These are phyloP conservation scores for Caenorhabditis sp. DNA, from an alignment of 2,888 invertebrate species.

Conservation along the genomic window DNA sequence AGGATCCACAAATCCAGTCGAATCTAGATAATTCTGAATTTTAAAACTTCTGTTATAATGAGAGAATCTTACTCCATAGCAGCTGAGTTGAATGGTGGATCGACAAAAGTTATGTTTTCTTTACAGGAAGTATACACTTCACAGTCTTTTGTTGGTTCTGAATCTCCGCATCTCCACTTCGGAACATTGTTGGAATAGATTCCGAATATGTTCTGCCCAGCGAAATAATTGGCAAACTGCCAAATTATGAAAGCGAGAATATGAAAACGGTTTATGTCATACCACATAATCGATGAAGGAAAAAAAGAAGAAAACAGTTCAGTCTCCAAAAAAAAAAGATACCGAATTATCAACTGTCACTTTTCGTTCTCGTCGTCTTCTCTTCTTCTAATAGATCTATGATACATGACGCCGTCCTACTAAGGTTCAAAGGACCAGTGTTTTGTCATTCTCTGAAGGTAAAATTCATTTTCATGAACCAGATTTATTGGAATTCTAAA, in stretches of 20 bases:
- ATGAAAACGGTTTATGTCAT: conserved; percentile 79
- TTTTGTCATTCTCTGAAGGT: background rate
- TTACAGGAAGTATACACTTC: conserved; percentile 25
- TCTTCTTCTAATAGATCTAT: conserved; percentile 5
- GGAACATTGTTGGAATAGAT: conserved; percentile 80
- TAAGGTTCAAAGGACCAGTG: conserved; percentile 36
- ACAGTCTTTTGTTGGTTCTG: conserved; percentile 36
- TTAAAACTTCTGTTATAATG: background rate
- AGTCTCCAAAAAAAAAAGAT: background rate
- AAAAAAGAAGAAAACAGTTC: background rate
- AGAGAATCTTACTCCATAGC: conserved; percentile 69
- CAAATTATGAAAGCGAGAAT: conserved; percentile 75
- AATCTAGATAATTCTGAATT: conserved; percentile 47
- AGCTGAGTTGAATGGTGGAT: conserved; percentile 71
- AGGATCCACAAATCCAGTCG: conserved; percentile 77
- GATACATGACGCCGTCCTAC: background rate
- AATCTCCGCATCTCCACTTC: conserved; percentile 63
- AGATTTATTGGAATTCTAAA: conserved; percentile 14
- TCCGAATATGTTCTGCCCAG: conserved; percentile 77
- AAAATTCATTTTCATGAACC: no score
- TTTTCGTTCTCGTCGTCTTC: conserved; percentile 18
- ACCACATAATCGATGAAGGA: conserved; percentile 53
- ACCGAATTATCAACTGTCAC: conserved; percentile 32
- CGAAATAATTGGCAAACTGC: conserved; percentile 80
- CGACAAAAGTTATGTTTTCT: conserved; percentile 19